Percentiles rank a stretch among this genome's conserved stretches.
Conservation (phyloP, 2,113 vertebrate species). For the Physeter macrocephalus region DNA sequence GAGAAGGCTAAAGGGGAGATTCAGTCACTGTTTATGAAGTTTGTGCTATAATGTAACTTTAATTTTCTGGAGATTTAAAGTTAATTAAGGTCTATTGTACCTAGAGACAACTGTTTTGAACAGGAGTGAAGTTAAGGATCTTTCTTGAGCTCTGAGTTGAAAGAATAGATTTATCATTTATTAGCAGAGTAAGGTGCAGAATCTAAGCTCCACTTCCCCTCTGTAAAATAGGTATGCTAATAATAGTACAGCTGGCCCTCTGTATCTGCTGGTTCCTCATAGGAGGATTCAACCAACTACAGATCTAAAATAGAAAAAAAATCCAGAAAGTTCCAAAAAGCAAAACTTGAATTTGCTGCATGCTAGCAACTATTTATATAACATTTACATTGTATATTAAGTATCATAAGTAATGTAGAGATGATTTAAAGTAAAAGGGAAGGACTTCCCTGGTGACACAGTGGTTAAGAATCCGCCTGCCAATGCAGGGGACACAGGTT, state of each 20-base stretch:
- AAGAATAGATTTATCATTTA: slow-evolving; percentile 1
- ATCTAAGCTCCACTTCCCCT: not conserved
- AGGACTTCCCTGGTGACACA: too few species aligned
- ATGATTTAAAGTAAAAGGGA: not conserved
- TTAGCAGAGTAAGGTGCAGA: not conserved
- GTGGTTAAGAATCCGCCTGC: too few species aligned
- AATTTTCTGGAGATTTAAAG: slow-evolving; percentile 31
- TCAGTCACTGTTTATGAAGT: slow-evolving; percentile 18
- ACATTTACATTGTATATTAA: not conserved
- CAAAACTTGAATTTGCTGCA: not conserved
- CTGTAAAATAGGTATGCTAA: not conserved
- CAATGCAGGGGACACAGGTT: too few species aligned
- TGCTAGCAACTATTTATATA: not conserved
- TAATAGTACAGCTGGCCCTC: not conserved
- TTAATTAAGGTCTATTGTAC: slow-evolving; percentile 21
- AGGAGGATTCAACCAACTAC: not conserved
- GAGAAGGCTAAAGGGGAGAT: slow-evolving; percentile 35
- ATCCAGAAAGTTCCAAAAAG: not conserved
- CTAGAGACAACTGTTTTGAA: not conserved
- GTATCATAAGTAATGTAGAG: not conserved
- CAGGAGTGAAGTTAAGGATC: not conserved
- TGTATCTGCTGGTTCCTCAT: not conserved
- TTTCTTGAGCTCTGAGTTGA: slow-evolving; percentile 29
- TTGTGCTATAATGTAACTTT: slow-evolving; percentile 8
- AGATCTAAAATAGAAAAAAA: not conserved